Conservation (phyloP, 1,140 invertebrate genomes). For the Calosoma granatense region DNA sequence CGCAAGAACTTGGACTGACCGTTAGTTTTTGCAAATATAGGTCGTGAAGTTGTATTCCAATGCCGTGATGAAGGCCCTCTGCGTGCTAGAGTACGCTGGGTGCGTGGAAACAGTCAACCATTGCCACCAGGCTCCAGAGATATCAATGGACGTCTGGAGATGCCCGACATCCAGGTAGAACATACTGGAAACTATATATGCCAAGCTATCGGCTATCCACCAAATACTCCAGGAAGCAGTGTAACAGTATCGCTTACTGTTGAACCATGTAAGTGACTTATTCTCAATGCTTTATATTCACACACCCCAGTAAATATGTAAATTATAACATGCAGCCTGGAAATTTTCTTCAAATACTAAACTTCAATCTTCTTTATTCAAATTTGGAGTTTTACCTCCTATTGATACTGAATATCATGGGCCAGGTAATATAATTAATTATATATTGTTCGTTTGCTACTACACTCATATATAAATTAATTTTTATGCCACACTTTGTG, state of each 20-base stretch:
- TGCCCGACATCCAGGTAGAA: slow-evolving; percentile 66
- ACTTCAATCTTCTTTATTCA: slow-evolving; percentile 29
- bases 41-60: slow-evolving; percentile 82
- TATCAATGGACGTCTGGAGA: slow-evolving; percentile 68
- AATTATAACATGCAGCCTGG: slow-evolving; percentile 32
- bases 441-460: too few relatives aligned
- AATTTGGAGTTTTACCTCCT: slow-evolving; percentile 33
- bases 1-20: too few relatives aligned
- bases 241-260: slow-evolving; percentile 56
- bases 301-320: slow-evolving; percentile 8
- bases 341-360: slow-evolving; percentile 26
- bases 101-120: slow-evolving; percentile 53
- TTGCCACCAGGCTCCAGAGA: slow-evolving; percentile 62
- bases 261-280: slow-evolving; percentile 55
- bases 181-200: slow-evolving; percentile 75
- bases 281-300: slow-evolving; percentile 11
- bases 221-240: slow-evolving; percentile 38
- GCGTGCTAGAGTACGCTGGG: slow-evolving; percentile 66
- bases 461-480: not conserved
- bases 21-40: slow-evolving; percentile 46
- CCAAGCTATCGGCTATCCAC: slow-evolving; percentile 58
- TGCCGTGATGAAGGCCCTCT: slow-evolving; percentile 78
- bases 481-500: not conserved
- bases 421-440: slow-evolving; percentile 28
- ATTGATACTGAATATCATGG: slow-evolving; percentile 33